phyloP scores from a whole-genome alignment of 1,140 invertebrate genomes.

The Microvelia longipes region DNA sequence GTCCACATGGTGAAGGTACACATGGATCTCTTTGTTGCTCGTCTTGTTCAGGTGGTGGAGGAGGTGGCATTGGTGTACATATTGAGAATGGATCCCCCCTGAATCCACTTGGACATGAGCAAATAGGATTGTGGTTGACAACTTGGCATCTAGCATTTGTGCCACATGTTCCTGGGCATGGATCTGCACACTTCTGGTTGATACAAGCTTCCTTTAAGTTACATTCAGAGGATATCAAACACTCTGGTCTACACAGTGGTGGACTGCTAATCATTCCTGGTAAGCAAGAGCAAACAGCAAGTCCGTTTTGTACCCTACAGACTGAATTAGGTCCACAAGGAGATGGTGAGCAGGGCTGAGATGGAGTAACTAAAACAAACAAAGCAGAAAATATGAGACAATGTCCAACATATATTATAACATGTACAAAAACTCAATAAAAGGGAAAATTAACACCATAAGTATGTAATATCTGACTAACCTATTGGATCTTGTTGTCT shows the following conservation, averaged over 20 bases:
- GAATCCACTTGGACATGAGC: slow-evolving; percentile 45
- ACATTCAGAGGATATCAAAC: slow-evolving; percentile 52
- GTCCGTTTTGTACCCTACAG: slow-evolving; percentile 42
- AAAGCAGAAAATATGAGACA: too few species aligned
- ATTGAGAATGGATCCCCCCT: slow-evolving; percentile 39
- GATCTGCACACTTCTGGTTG: slow-evolving; percentile 49
- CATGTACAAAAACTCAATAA: too few species aligned
- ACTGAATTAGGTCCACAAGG: slow-evolving; percentile 53
- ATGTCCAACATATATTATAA: too few species aligned
- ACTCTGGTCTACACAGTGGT: slow-evolving; percentile 55
- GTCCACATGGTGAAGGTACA: slow-evolving; percentile 43
- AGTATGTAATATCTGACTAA: background rate
- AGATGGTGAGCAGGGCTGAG: slow-evolving; percentile 49
- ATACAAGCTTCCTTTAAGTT: slow-evolving; percentile 47
- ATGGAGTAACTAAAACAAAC: background rate
- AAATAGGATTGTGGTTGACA: slow-evolving; percentile 48
- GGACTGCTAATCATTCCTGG: slow-evolving; percentile 47
- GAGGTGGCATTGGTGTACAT: slow-evolving; percentile 28
- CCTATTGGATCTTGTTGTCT: background rate
- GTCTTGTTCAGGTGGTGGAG: slow-evolving; percentile 21
- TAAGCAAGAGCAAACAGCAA: slow-evolving; percentile 48
- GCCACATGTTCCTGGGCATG: slow-evolving; percentile 52
- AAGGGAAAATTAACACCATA: too few species aligned
- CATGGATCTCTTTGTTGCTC: slow-evolving; percentile 30
- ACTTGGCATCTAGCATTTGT: slow-evolving; percentile 44